phyloP scores from a whole-genome alignment of 2,888 invertebrate species.

The Mimas tiliae region DNA sequence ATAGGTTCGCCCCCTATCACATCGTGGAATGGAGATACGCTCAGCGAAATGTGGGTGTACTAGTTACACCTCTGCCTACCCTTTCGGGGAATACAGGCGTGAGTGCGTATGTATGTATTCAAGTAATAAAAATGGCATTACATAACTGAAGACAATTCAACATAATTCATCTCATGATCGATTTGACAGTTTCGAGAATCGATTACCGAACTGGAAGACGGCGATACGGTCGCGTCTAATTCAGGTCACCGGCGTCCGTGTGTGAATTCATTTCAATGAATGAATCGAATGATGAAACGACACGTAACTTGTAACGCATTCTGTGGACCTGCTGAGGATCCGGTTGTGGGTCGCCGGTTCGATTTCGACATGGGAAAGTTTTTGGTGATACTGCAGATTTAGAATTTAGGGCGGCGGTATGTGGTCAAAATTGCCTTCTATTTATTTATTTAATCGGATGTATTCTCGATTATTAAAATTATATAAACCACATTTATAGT shows the following conservation, averaged over 20 bases:
- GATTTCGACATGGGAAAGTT: conserved; percentile 13
- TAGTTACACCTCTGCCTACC: too few relatives aligned
- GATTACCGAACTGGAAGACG: neutral
- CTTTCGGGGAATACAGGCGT: too few relatives aligned
- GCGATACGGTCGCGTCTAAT: neutral
- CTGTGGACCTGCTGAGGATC: neutral
- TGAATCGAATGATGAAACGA: neutral
- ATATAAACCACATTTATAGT: too few relatives aligned
- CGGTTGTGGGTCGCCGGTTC: conserved; percentile 5
- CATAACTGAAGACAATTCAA: neutral
- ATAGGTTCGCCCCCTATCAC: too few relatives aligned
- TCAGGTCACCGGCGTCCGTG: neutral
- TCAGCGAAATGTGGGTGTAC: too few relatives aligned
- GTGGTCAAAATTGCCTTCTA: too few relatives aligned
- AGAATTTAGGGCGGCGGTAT: neutral
- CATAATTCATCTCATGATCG: neutral
- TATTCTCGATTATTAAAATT: too few relatives aligned
- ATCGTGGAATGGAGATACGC: too few relatives aligned
- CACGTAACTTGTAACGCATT: neutral
- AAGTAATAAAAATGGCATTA: neutral
- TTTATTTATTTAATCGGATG: too few relatives aligned
- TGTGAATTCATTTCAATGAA: conserved; percentile 8
- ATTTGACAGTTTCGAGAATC: conserved; percentile 1
- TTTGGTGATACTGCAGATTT: neutral
- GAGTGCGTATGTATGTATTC: too few relatives aligned